A percentile compares a stretch with the other conserved stretches of the same genome.
These are phyloP conservation scores for Gerris lacustris DNA, from an alignment of 2,888 invertebrate genomes.

Conservation along the genomic window DNA sequence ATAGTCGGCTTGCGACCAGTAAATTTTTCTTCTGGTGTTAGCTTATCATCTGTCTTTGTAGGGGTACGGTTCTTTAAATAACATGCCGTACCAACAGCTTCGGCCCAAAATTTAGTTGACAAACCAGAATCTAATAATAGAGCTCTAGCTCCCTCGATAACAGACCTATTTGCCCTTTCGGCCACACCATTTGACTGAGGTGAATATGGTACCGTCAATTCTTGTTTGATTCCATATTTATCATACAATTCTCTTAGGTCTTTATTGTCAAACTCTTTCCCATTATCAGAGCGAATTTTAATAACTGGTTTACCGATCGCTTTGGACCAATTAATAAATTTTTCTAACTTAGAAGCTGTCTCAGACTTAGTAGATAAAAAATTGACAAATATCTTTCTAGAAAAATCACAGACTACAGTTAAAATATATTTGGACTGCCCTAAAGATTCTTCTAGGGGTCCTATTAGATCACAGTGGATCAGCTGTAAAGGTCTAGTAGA, in stretches of 20 bases:
- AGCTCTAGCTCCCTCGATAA: constrained; percentile 29
- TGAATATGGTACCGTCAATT: constrained; percentile 17
- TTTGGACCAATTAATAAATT: constrained; percentile 13
- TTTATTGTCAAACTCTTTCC: constrained; percentile 18
- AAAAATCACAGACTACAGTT: background rate
- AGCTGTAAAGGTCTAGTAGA: background rate
- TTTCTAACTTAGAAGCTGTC: constrained; percentile 9
- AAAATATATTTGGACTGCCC: background rate
- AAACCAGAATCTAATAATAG: constrained; percentile 31
- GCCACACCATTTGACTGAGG: constrained; percentile 22
- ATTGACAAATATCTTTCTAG: constrained; percentile 14
- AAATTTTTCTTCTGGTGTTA: constrained; percentile 17
- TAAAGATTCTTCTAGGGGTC: background rate
- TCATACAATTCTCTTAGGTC: constrained; percentile 13
- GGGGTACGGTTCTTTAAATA: constrained; percentile 33
- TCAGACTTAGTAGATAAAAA: constrained; percentile 14
- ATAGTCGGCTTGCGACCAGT: constrained; percentile 16
- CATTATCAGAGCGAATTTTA: constrained; percentile 15
- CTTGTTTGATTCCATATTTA: constrained; percentile 18
- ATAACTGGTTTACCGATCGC: constrained; percentile 12
- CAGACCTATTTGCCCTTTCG: constrained; percentile 15
- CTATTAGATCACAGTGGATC: constrained; percentile 3
- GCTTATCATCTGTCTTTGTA: constrained; percentile 15
- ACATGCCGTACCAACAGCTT: constrained; percentile 31
- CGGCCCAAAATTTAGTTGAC: constrained; percentile 31